These are phyloP conservation scores for Yponomeuta sedellus DNA, from an alignment of 2,888 invertebrate species.

Conservation along the genomic window DNA sequence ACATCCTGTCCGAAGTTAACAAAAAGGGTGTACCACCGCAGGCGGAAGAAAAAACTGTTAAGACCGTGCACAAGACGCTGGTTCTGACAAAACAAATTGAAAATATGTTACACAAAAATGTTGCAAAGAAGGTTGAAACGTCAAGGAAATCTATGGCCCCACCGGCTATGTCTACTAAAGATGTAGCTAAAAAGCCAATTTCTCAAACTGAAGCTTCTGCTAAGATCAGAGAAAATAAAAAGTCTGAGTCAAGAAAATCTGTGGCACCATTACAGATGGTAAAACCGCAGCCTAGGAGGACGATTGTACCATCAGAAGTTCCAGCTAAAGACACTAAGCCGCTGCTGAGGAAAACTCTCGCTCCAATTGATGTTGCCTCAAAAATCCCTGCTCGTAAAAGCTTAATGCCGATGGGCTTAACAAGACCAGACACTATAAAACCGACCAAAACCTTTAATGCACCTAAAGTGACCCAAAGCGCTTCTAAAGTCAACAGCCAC, in stretches of 20 bases:
- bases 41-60: not conserved
- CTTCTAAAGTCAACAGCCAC: constrained; percentile 19
- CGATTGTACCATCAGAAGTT: constrained; percentile 27
- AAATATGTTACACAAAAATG: not conserved
- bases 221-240: not conserved
- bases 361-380: not conserved
- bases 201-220: not conserved
- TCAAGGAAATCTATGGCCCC: not conserved
- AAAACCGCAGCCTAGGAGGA: constrained; percentile 26
- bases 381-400: constrained; percentile 31
- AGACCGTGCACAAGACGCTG: not conserved
- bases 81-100: not conserved
- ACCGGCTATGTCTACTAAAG: not conserved
- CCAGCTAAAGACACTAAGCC: constrained; percentile 19
- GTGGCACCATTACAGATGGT: constrained; percentile 26
- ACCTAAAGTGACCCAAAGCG: constrained; percentile 11
- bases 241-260: constrained; percentile 28
- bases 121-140: not conserved
- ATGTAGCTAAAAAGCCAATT: not conserved
- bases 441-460: not conserved
- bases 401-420: constrained; percentile 23
- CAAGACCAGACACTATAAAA: constrained; percentile 19
- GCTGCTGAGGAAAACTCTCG: not conserved
- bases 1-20: not conserved
- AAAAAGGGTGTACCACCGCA: not conserved